phyloP scores from a whole-genome alignment of 2,888 invertebrate species.

The Koerneria pararmatus region DNA sequence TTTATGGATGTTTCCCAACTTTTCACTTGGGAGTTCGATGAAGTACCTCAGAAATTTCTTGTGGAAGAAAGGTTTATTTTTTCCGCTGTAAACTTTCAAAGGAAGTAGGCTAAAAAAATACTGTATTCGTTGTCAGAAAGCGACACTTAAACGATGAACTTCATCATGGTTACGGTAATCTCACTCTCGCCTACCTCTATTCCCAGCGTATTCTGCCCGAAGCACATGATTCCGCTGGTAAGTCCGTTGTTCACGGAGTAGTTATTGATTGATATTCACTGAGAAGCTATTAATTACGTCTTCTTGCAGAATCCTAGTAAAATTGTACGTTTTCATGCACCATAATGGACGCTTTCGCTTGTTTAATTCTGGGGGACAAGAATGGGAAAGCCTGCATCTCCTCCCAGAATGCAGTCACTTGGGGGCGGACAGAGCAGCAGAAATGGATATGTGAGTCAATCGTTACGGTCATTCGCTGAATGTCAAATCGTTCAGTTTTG shows the following conservation, averaged over 20 bases:
- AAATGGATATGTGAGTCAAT: background rate
- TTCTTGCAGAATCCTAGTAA: too few relatives aligned
- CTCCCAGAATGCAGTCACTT: background rate
- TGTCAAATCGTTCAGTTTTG: background rate
- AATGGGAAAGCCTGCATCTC: too few relatives aligned
- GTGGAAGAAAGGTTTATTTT: background rate
- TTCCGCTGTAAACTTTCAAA: background rate
- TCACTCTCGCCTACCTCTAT: background rate
- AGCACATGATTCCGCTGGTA: too few relatives aligned
- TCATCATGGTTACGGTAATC: background rate
- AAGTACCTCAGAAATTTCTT: background rate
- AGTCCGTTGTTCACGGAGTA: too few relatives aligned
- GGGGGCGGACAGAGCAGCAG: background rate
- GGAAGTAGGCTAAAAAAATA: slow-evolving; percentile 9
- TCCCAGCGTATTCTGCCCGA: too few relatives aligned
- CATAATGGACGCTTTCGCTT: too few relatives aligned
- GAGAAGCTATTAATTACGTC: too few relatives aligned
- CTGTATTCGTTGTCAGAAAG: slow-evolving; percentile 26
- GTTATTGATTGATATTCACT: too few relatives aligned
- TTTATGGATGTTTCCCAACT: background rate
- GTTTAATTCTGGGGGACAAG: too few relatives aligned
- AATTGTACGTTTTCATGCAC: too few relatives aligned
- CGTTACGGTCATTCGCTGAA: background rate
- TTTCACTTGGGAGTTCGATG: slow-evolving; percentile 2
- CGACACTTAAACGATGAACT: background rate